Conservation (phyloP, 2,888 invertebrate genomes). For the Spisula subtruncata region DNA sequence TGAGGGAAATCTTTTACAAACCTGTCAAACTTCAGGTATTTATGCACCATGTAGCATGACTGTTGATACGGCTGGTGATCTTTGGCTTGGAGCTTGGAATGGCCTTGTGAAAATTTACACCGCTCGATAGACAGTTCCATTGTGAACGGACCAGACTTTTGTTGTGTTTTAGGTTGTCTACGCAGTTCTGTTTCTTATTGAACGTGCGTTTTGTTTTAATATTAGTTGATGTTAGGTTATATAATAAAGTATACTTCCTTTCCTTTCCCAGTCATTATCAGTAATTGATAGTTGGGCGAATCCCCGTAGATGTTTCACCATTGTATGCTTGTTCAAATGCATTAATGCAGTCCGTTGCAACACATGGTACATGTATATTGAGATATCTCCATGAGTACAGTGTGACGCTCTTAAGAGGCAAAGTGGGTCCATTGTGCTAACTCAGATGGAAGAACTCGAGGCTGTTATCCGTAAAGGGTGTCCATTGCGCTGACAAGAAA, state of each 20-base stretch:
- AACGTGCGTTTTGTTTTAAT: no score
- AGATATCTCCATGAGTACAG: no score
- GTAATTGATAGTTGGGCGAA: no score
- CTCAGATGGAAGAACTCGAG: no score
- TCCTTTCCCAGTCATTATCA: no score
- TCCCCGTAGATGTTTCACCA: no score
- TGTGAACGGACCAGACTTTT: background rate
- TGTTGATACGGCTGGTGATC: conserved; percentile 50
- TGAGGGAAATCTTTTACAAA: conserved; percentile 62
- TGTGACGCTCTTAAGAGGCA: no score
- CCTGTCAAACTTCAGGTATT: conserved; percentile 59
- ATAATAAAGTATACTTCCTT: background rate
- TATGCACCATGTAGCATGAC: conserved; percentile 63
- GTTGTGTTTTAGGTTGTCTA: background rate
- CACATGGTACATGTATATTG: no score
- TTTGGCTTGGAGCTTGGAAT: conserved; percentile 65
- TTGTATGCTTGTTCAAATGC: background rate
- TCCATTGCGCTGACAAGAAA: no score
- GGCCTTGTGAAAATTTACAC: conserved; percentile 63
- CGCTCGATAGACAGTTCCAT: background rate
- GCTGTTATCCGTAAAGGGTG: no score
- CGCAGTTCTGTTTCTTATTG: no score
- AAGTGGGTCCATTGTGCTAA: no score
- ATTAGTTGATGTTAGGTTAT: background rate
- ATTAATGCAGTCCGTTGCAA: background rate